Evolutionary conservation across 2,888 invertebrate species (phyloP).

Genomic region (Stomorhina lunata): DNA sequence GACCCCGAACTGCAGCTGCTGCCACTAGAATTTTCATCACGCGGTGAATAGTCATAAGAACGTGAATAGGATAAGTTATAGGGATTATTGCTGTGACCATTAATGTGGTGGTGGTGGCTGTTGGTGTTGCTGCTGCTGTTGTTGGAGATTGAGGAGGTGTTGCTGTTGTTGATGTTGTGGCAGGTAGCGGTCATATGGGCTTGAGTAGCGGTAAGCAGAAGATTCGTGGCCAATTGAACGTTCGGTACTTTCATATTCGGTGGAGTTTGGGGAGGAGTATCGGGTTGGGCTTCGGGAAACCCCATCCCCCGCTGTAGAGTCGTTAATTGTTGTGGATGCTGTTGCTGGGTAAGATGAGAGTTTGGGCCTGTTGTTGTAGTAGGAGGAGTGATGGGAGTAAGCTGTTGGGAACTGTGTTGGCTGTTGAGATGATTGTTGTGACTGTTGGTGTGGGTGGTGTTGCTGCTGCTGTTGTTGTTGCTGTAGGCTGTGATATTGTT

Average conservation of each 20-base stretch:
- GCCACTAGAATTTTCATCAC: conserved; percentile 73
- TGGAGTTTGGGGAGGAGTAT: conserved; percentile 96
- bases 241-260: conserved; percentile 95
- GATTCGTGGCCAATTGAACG: conserved; percentile 84
- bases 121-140: conserved; percentile 73
- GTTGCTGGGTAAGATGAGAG: conserved; percentile 55
- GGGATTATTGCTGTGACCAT: conserved; percentile 35
- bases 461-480: conserved; percentile 68
- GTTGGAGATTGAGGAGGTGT: conserved; percentile 73
- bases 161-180: conserved; percentile 76
- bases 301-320: conserved; percentile 82
- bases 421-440: conserved; percentile 72
- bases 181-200: conserved; percentile 82
- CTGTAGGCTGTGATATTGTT: conserved; percentile 75
- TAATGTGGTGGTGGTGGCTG: conserved; percentile 21
- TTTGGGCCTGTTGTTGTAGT: conserved; percentile 69
- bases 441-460: conserved; percentile 63
- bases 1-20: conserved; percentile 70
- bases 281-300: conserved; percentile 91
- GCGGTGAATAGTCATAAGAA: conserved; percentile 75
- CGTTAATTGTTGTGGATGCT: conserved; percentile 68
- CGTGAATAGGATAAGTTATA: conserved; percentile 66
- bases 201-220: conserved; percentile 84
- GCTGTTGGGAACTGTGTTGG: conserved; percentile 70
- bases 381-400: conserved; percentile 72